These are phyloP conservation scores for Syritta pipiens DNA, from an alignment of 2,888 invertebrate genomes.

Conservation along the genomic window DNA sequence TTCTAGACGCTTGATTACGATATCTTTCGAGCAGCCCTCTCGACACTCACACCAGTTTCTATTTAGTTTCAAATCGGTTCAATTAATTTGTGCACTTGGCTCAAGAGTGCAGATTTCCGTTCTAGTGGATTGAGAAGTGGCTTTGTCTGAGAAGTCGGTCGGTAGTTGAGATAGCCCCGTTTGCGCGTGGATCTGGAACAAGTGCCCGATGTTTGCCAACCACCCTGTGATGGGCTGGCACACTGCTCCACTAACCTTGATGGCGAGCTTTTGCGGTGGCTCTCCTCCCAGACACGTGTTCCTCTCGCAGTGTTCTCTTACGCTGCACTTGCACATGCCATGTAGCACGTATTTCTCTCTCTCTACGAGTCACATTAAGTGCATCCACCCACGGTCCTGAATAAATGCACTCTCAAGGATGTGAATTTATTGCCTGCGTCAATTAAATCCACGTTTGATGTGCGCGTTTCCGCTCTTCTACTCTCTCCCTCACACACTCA, in stretches of 20 bases:
- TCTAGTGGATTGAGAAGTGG: not conserved
- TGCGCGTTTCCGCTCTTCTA: conserved; percentile 1
- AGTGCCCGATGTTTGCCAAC: not conserved
- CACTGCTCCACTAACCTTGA: conserved; percentile 45
- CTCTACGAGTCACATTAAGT: not conserved
- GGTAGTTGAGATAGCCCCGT: too few species aligned
- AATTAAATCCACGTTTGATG: conserved; percentile 39
- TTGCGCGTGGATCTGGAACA: too few species aligned
- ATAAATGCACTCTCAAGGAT: conserved; percentile 59
- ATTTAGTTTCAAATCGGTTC: conserved; percentile 21
- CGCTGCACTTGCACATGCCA: conserved; percentile 23
- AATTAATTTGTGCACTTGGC: conserved; percentile 24
- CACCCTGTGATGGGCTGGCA: conserved; percentile 30
- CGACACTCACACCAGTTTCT: not conserved
- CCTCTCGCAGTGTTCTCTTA: conserved; percentile 11
- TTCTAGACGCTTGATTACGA: conserved; percentile 9
- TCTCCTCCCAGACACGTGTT: not conserved
- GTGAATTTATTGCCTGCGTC: conserved; percentile 59
- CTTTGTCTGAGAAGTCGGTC: not conserved
- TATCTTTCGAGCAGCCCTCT: conserved; percentile 9
- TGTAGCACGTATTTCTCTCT: conserved; percentile 2
- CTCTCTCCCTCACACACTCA: not conserved
- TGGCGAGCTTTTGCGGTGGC: conserved; percentile 19
- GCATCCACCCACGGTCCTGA: conserved; percentile 25
- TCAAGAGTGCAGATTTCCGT: conserved; percentile 1